Conservation (phyloP, 1,140 invertebrate genomes). For the Heliconius congener region DNA sequence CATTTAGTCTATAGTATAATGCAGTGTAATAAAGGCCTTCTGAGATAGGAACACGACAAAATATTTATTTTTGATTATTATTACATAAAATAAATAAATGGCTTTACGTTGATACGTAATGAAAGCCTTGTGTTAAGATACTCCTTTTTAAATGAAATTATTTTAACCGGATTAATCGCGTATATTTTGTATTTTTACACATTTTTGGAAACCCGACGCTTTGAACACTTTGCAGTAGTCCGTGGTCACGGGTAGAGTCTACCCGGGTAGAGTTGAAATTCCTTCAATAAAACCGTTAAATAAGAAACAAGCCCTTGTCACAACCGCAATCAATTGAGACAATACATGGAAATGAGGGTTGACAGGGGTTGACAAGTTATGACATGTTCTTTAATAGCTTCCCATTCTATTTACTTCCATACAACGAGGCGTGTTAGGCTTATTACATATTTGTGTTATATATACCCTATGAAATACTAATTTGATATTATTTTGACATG, state of each 20-base stretch:
- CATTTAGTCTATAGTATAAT: neutral
- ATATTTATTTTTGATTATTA: no score
- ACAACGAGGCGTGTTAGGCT: neutral
- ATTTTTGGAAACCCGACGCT: no score
- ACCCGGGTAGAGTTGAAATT: neutral
- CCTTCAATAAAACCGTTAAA: neutral
- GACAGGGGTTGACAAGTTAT: constrained; percentile 31
- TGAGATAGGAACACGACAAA: neutral
- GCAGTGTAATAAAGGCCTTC: neutral
- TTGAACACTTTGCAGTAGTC: no score
- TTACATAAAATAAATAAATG: no score
- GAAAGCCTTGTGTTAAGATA: no score
- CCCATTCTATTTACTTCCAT: neutral
- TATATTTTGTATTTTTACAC: no score
- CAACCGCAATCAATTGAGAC: constrained; percentile 27
- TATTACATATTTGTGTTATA: constrained; percentile 1
- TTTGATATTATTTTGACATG: constrained; percentile 5
- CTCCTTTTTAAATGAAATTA: no score
- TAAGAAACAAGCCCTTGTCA: constrained; percentile 1
- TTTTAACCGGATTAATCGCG: no score
- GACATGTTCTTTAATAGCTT: constrained; percentile 29
- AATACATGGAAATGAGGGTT: constrained; percentile 28
- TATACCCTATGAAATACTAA: neutral
- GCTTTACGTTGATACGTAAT: no score
- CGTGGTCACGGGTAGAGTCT: no score